Base-by-base conservation (phyloP, 2,888 invertebrate species). In the Watsonalla binaria region DNA sequence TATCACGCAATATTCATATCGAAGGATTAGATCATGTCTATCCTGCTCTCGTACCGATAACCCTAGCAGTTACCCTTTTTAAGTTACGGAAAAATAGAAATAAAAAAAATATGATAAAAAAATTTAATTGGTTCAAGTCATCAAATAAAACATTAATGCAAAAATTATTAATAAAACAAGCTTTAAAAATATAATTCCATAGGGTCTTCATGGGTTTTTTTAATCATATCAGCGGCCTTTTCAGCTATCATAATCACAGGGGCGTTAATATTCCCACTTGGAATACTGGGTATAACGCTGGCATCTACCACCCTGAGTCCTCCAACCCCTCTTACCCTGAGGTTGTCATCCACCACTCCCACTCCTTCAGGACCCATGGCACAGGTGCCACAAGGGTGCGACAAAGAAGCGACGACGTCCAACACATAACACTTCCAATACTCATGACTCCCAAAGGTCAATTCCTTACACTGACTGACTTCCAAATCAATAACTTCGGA, bases 221-320 rank as follows among this genome's bases (percentile, higher is more conserved):
- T 61, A 14, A 60, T 59, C 8, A 59, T 61, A 54, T 68, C 65
- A 6, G 69, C 57, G 6, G 61, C 68, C 50, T 65, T 70, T 48
- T 68, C 68, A 0, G 59, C 68, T 5, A 65, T 56, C 66, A 68
- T 68, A 6, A 70, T 70, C 7, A 83, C 77, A 0, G 92, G 92
- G 0, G 92, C 92, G 57, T 92, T 92, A 2, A 91, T 92, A 61
- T 92, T 92, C 0, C 92, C 92, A 4, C 92, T 90, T 0, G 86
- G 79, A 0, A 92, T 90, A 46, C 78, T 76, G 0, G 93, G 93
- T 92, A 93, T 93, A 15, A 93, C 83, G 55, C 92, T 92, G 0
- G 92, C 92, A 60, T 93, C 93, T 8, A 92, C 92, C 0, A 93
- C 92, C 49, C 93, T 75, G 7, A 93, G 72, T n/a, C 88, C 80